Evolutionary conservation across 2,797 vertebrate genomes (phyloP).

Genomic region (Cephalopachus bancanus): DNA sequence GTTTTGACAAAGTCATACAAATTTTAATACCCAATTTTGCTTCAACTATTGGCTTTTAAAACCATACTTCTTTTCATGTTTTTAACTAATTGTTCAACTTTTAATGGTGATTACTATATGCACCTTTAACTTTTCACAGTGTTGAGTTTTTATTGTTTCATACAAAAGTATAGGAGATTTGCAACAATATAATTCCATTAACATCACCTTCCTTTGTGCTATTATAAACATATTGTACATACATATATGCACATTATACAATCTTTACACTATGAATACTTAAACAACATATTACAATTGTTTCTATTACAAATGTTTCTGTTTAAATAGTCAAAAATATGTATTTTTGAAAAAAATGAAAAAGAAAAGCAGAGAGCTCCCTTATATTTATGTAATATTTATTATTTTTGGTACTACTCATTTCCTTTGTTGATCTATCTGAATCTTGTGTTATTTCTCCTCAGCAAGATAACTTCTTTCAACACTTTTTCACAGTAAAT

Average conservation of each 20-base stretch:
- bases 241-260: neutral
- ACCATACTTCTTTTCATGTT: neutral
- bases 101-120: neutral
- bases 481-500: neutral
- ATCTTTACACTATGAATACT: neutral
- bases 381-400: neutral
- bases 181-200: neutral
- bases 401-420: neutral
- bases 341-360: slow-evolving; percentile 22
- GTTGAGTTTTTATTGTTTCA: neutral
- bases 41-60: slow-evolving; percentile 1
- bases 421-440: neutral
- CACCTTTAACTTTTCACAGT: neutral
- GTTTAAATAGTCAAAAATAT: neutral
- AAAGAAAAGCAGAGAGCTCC: neutral
- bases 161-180: neutral
- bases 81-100: neutral
- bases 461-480: slow-evolving; percentile 1
- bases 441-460: neutral
- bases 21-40: slow-evolving; percentile 21
- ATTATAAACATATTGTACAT: neutral
- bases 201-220: neutral
- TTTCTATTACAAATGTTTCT: neutral
- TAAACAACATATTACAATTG: neutral
- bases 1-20: neutral